These are phyloP conservation scores for Podarcis siculus DNA, from an alignment of 2,797 vertebrate genomes.

Conservation along the genomic window DNA sequence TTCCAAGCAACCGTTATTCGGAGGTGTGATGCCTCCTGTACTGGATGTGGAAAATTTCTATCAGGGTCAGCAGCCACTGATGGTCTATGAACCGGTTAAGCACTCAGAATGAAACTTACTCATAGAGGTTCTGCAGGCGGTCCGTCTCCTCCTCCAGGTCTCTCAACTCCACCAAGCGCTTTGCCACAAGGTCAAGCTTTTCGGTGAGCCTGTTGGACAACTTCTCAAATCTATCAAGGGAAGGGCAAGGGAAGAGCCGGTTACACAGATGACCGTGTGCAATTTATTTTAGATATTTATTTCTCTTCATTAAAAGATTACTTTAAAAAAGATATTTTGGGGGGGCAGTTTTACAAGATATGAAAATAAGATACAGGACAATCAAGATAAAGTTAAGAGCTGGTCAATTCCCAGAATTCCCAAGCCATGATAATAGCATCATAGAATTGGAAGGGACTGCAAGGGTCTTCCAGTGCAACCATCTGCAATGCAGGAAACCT, in stretches of 20 bases:
- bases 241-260: not conserved
- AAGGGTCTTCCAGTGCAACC: too few relatives aligned
- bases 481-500: too few relatives aligned
- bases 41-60: too few relatives aligned
- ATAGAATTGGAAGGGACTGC: too few relatives aligned
- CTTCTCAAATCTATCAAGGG: slow-evolving; percentile 54
- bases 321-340: not conserved
- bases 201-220: slow-evolving; percentile 43
- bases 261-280: not conserved
- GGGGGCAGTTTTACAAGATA: not conserved
- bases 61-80: too few relatives aligned
- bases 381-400: not conserved
- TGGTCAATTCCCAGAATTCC: not conserved
- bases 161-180: slow-evolving; percentile 57
- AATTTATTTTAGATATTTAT: not conserved
- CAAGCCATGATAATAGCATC: too few relatives aligned
- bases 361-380: not conserved
- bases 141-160: slow-evolving; percentile 56
- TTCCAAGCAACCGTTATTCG: too few relatives aligned
- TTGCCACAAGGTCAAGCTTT: slow-evolving; percentile 64
- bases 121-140: slow-evolving; percentile 36
- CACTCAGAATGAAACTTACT: slow-evolving; percentile 55
- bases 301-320: not conserved
- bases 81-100: too few relatives aligned
- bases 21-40: too few relatives aligned